Evolutionary conservation across 2,888 invertebrate genomes (phyloP).

Genomic region (Blomia tropicalis): DNA sequence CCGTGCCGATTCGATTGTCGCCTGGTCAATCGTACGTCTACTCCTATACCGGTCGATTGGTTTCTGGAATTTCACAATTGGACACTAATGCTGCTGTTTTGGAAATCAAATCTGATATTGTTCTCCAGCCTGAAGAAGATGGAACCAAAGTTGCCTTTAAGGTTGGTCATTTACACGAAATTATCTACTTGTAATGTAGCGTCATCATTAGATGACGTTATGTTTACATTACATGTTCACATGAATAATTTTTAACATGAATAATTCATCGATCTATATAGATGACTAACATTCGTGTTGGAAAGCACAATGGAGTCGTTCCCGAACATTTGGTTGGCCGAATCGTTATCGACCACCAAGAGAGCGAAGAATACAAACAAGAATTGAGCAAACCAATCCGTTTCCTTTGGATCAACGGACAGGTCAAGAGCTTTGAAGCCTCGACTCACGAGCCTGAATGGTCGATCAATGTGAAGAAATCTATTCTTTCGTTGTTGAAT

Average conservation of each 20-base stretch:
- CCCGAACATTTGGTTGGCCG: neutral
- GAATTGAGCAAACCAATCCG: constrained; percentile 30
- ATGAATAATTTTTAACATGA: too few species aligned
- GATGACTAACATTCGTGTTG: constrained; percentile 18
- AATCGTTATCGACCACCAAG: constrained; percentile 17
- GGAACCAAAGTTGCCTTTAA: constrained; percentile 29
- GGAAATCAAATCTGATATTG: constrained; percentile 32
- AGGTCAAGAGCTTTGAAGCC: constrained; percentile 32
- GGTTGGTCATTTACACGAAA: constrained; percentile 26
- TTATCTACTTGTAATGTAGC: neutral
- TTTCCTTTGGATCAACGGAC: constrained; percentile 30
- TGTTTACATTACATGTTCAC: too few species aligned
- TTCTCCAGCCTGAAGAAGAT: constrained; percentile 31
- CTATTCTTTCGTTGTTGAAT: constrained; percentile 34
- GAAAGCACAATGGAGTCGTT: constrained; percentile 19
- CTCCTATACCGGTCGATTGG: constrained; percentile 34
- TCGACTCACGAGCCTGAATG: constrained; percentile 34
- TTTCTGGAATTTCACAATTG: constrained; percentile 34
- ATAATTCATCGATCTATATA: neutral
- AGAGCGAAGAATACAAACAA: constrained; percentile 26
- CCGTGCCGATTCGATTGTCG: neutral
- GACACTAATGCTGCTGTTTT: constrained; percentile 34
- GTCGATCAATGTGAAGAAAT: constrained; percentile 38
- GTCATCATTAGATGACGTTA: neutral
- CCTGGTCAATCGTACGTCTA: constrained; percentile 35